phyloP scores from a whole-genome alignment of 2,888 invertebrate species.

The Macropis europaea region DNA sequence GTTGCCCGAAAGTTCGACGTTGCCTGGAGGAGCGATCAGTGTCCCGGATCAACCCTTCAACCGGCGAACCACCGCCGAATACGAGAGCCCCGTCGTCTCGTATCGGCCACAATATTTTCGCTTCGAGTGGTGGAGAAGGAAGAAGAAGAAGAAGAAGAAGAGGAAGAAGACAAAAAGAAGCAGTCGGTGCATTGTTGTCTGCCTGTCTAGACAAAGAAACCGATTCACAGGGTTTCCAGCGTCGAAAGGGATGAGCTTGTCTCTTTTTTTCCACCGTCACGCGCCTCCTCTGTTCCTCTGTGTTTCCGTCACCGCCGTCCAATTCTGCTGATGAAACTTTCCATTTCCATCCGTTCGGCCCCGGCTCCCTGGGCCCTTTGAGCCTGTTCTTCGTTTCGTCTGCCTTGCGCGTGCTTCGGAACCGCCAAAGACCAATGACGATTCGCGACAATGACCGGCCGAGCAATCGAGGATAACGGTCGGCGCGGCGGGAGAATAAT shows the following conservation, averaged over 20 bases:
- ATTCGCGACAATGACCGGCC: too few species aligned
- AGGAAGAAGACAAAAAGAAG: background rate
- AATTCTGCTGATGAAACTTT: slow-evolving; percentile 68
- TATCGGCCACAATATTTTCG: slow-evolving; percentile 18
- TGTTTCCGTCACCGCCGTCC: slow-evolving; percentile 49
- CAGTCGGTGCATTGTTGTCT: slow-evolving; percentile 30
- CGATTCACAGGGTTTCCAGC: slow-evolving; percentile 44
- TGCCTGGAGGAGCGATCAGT: background rate
- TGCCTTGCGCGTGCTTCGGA: background rate
- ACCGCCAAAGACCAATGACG: slow-evolving; percentile 10
- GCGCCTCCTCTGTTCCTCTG: slow-evolving; percentile 2
- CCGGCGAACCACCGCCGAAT: too few species aligned
- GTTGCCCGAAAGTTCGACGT: background rate
- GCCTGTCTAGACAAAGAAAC: slow-evolving; percentile 52
- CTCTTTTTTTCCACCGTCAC: background rate
- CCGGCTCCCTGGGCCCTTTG: slow-evolving; percentile 39
- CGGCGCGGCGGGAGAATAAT: slow-evolving; percentile 13
- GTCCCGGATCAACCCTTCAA: background rate
- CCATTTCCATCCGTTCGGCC: slow-evolving; percentile 60
- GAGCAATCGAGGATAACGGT: slow-evolving; percentile 16
- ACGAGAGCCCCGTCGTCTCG: background rate
- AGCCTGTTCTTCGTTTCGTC: background rate
- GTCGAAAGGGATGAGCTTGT: background rate
- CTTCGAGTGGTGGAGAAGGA: background rate
- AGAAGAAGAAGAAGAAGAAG: background rate